Base-by-base conservation (phyloP, 64 coral and sea anemone species). In the Cladopsammia gracilis region DNA sequence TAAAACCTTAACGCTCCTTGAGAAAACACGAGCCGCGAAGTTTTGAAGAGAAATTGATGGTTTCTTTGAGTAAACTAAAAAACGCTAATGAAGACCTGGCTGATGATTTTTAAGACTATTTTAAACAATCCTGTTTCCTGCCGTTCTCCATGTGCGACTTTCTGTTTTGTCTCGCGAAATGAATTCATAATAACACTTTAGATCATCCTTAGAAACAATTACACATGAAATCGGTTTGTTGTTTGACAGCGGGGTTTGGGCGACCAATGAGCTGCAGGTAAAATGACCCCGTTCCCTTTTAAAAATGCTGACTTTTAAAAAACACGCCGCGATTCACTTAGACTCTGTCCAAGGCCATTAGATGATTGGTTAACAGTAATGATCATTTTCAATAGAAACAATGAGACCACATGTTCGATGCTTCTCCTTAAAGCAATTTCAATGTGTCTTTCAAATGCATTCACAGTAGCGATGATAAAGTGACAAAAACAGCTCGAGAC, bases 321-420 rank as follows among this genome's bases (percentile, higher is more conserved):
- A 75, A 62, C 96, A 98, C 88, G 92, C 61, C 85, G 96, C 73
- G 71, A 66, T 58, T 78, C 56, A 68, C 79, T 70, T 56, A 77
- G 73, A 71, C 75, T 48, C 64, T 57, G 45, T 70, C 62, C 14
- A 74, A 47, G 58, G 67, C 61, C 7, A 15, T 77, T 11, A 16
- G 22, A 20, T 91, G 87, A 98, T 98, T 98, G 96, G 96, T 20
- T 75, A 45, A 88, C 42, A 10, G 26, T 62, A 68, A 56, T 65
- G 94, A 87, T 91, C 88, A 60, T 85, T 98, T 98, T 98, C 61
- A 68, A 87, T 85, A 88, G 84, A 64, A 91, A 98, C 96, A 98
- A 98, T 98, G 54, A 54, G 53, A 77, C 96, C 96, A 98, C 96
- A 98, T 98, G 96, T 98, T 81, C 79, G 34, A 73, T 88, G 79